Evolutionary conservation across 2,888 invertebrate species (phyloP), one percentile per base, ranked within the genome.

Genomic region (Tribolium freemani): DNA sequence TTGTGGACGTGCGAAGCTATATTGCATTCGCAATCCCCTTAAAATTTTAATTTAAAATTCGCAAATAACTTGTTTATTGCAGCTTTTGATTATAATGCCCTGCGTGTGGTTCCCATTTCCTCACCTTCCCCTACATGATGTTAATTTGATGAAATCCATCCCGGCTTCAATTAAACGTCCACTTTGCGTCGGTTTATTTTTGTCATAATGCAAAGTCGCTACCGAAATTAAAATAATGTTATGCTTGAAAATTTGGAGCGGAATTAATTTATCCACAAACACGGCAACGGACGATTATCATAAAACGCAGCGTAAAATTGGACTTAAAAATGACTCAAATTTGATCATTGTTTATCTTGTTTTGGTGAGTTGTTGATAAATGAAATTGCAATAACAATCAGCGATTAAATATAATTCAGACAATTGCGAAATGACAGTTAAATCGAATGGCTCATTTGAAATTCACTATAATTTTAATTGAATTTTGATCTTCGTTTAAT

Each of bases 401-500:
- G 3, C 26, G 26, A 26, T 38, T 38, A 38, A 48, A 10, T 11
- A 3, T 48, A 48, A 11, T 48, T 48, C 3, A 1, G n/a, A 16
- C 48, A 16, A 48, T 16, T 11, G 11, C 48, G 11, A 48, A 48
- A 48, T 48, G 16, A n/a, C 11, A 48, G 10, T 48, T 48, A 48
- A 48, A 48, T 8, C 48, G 38, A 8, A 38, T 38, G 9, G 38
- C 3, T 38, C 38, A 38, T 38, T 38, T 38, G 21, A 11, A 26
- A 60, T 46, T 60, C 60, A 16, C 44, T 60, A 38, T 38, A 45
- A 20, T 54, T 13, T 51, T 5, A 53, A 45, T 64, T 20, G 54
- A 64, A 44, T 64, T 64, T 21, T 64, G 64, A 64, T 64, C 64
- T 64, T 53, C 45, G 44, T 45, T 64, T 64, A 53, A 64, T 64